A percentile compares a stretch with the other conserved stretches of the same genome.
These are phyloP conservation scores for Philotrypesis tridentata DNA, from an alignment of 1,140 invertebrate species.

Conservation along the genomic window DNA sequence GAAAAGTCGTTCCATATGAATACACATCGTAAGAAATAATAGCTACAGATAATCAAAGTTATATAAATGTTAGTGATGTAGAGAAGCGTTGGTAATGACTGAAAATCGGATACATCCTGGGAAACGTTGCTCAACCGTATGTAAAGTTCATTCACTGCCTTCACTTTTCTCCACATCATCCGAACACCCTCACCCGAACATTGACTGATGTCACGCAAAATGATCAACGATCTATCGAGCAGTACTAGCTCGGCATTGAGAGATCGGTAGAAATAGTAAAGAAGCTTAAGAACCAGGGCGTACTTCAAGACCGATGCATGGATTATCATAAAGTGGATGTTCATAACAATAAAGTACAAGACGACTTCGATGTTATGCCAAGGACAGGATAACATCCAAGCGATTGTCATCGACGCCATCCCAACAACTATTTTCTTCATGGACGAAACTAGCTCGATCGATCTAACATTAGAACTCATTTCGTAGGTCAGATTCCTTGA, in stretches of 20 bases:
- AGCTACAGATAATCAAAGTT: background rate
- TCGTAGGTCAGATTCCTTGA: no score
- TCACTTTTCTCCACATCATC: background rate
- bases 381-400: no score
- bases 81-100: background rate
- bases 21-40: background rate
- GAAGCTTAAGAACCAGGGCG: background rate
- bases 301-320: background rate
- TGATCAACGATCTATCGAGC: background rate
- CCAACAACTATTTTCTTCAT: no score
- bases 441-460: no score
- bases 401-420: no score
- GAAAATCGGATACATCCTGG: background rate
- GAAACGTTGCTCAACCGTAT: background rate
- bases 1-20: background rate
- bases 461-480: no score
- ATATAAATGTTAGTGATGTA: background rate
- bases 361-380: no score
- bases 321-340: background rate
- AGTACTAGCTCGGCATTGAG: background rate
- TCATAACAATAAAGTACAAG: background rate
- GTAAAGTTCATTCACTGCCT: background rate
- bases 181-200: no score
- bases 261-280: background rate
- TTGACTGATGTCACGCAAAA: background rate